These are phyloP conservation scores for Crocidura indochinensis DNA, from an alignment of 2,797 vertebrate species.

Conservation along the genomic window DNA sequence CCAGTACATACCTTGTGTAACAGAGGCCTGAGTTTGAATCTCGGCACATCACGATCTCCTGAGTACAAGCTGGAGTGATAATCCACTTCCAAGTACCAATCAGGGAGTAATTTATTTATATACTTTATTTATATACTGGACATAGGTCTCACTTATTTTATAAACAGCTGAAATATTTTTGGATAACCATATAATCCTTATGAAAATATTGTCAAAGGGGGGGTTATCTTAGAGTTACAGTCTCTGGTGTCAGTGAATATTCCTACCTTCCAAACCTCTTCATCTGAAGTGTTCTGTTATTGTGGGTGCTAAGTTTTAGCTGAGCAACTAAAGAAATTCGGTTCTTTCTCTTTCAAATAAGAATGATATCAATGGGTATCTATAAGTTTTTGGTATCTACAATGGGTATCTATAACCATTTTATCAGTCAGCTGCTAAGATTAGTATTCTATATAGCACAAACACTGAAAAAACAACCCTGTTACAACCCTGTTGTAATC, in stretches of 20 bases:
- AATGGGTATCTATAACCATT: too few relatives aligned
- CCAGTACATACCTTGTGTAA: too few relatives aligned
- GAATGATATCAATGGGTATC: constrained; percentile 13
- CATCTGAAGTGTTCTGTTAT: not conserved
- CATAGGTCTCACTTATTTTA: constrained; percentile 37
- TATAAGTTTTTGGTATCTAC: constrained; percentile 11
- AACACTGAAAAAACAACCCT: too few relatives aligned
- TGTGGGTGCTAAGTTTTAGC: not conserved
- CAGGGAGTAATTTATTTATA: too few relatives aligned
- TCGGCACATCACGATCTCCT: too few relatives aligned
- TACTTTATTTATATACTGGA: not conserved
- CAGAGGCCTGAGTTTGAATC: too few relatives aligned
- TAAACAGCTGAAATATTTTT: not conserved
- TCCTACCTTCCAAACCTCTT: not conserved
- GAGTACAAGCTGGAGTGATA: too few relatives aligned
- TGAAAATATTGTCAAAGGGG: not conserved
- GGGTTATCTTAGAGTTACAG: not conserved
- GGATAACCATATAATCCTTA: not conserved
- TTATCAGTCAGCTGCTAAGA: not conserved
- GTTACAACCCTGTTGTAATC: too few relatives aligned
- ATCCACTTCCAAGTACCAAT: too few relatives aligned
- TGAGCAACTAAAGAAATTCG: constrained; percentile 45
- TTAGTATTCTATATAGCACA: not conserved
- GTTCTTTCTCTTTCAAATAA: constrained; percentile 28
- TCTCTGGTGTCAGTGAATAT: not conserved